These are phyloP conservation scores for Pecten maximus DNA, from an alignment of 2,888 invertebrate genomes.

Conservation along the genomic window DNA sequence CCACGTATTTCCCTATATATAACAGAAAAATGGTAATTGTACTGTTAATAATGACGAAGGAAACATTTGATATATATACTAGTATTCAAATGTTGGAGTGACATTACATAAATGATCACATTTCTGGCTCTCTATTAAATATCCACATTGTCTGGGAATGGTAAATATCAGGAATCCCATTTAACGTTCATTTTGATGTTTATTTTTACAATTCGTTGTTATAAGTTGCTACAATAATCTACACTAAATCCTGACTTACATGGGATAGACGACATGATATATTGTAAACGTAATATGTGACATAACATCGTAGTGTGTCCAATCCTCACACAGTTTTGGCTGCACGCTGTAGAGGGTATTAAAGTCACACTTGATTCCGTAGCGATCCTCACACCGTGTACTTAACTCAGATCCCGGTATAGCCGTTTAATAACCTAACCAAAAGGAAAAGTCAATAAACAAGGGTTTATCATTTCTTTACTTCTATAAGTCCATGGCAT, in stretches of 20 bases:
- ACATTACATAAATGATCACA: no score
- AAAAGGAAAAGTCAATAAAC: constrained; percentile 14
- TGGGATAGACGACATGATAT: not conserved
- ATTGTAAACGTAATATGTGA: not conserved
- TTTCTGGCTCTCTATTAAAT: no score
- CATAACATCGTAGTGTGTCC: not conserved
- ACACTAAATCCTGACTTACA: not conserved
- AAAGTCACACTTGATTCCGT: not conserved
- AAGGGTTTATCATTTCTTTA: constrained; percentile 7
- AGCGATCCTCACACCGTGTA: not conserved
- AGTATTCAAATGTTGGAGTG: no score
- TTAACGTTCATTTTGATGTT: no score
- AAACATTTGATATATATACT: no score
- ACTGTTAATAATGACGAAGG: no score
- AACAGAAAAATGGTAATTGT: no score
- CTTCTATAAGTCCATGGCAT: not conserved
- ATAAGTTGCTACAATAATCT: no score
- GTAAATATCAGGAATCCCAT: no score
- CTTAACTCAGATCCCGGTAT: not conserved
- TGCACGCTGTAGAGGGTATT: not conserved
- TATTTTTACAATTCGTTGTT: no score
- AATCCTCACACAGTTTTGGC: not conserved
- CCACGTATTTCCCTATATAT: no score
- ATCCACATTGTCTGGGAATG: no score
- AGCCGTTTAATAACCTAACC: not conserved